phyloP scores from a whole-genome alignment of 2,797 vertebrate species.

The Enteromius trimaculatus region DNA sequence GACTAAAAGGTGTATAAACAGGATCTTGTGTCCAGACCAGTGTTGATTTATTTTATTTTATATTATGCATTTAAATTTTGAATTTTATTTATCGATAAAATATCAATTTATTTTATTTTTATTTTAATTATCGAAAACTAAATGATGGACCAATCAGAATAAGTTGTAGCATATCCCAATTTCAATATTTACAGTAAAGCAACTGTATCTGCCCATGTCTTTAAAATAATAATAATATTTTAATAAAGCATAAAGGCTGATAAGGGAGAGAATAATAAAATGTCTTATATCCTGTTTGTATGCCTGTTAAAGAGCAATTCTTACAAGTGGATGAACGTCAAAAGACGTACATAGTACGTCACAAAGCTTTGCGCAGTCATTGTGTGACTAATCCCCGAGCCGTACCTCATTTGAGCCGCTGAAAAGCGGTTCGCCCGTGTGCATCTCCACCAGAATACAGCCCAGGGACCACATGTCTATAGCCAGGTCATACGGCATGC shows the following conservation, averaged over 20 bases:
- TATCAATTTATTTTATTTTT: background rate
- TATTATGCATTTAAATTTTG: background rate
- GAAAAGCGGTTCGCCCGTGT: constrained; percentile 93
- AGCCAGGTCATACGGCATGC: constrained; percentile 92
- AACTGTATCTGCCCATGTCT: background rate
- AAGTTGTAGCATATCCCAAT: background rate
- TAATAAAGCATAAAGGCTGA: constrained; percentile 2
- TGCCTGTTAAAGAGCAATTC: background rate
- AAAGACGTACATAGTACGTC: background rate
- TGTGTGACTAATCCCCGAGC: background rate
- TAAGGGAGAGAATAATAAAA: background rate
- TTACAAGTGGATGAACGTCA: background rate
- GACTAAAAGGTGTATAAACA: background rate
- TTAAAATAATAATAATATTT: background rate
- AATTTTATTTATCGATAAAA: background rate
- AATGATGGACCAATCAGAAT: background rate
- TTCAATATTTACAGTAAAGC: background rate
- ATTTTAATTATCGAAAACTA: background rate
- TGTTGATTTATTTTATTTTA: background rate
- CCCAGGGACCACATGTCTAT: constrained; percentile 97
- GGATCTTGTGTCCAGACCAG: background rate
- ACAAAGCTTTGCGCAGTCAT: constrained; percentile 19
- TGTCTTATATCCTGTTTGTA: background rate
- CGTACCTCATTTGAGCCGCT: constrained; percentile 92
- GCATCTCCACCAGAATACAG: constrained; percentile 95